phyloP scores from a whole-genome alignment of 2,113 vertebrate species.

The Marmota flaviventris region DNA sequence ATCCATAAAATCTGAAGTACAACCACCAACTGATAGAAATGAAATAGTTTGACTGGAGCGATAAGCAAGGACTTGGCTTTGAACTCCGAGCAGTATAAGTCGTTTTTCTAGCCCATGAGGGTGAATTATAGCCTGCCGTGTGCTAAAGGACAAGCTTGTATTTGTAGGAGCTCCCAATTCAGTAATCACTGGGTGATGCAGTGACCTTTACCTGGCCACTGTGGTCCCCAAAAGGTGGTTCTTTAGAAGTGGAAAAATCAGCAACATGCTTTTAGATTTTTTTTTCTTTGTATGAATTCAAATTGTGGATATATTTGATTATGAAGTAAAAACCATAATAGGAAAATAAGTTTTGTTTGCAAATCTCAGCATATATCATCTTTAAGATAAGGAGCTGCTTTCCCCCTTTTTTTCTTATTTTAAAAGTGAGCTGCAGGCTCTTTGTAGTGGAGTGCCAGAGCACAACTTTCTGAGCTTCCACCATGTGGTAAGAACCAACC shows the following conservation, averaged over 20 bases:
- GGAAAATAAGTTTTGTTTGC: conserved; percentile 5
- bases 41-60: conserved; percentile 88
- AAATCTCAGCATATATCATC: background rate
- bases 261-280: background rate
- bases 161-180: conserved; percentile 76
- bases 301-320: conserved; percentile 19
- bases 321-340: background rate
- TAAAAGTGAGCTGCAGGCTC: background rate
- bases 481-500: background rate
- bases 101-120: conserved; percentile 76
- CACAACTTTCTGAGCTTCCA: background rate
- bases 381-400: background rate
- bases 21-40: conserved; percentile 84
- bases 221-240: conserved; percentile 26
- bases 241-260: conserved; percentile 57
- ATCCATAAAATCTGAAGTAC: conserved; percentile 88
- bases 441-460: background rate
- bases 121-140: conserved; percentile 86
- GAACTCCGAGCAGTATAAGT: conserved; percentile 84
- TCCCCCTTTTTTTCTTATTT: background rate
- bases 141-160: conserved; percentile 76
- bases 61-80: conserved; percentile 88
- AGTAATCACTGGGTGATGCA: conserved; percentile 82
- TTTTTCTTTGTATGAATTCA: conserved; percentile 19
- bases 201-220: conserved; percentile 88